These are phyloP conservation scores for Phyllopteryx taeniolatus DNA, from an alignment of 2,113 vertebrate species.

Conservation along the genomic window DNA sequence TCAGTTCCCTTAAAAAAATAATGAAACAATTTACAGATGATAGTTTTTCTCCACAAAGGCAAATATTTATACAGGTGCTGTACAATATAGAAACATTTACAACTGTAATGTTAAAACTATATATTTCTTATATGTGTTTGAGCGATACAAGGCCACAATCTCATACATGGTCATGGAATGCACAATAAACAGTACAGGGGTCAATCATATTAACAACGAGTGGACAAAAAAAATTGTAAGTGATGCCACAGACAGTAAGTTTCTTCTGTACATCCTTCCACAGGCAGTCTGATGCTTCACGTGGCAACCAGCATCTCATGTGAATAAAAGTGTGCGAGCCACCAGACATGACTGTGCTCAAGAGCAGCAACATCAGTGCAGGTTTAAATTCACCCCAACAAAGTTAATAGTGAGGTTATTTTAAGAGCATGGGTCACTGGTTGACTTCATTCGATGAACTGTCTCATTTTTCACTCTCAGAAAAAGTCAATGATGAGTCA, in stretches of 20 bases:
- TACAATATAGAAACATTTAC: conserved; percentile 99
- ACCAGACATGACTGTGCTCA: conserved; percentile 53
- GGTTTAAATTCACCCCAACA: conserved; percentile 22
- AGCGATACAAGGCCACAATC: conserved; percentile 89
- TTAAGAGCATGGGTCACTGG: neutral
- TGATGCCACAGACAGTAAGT: conserved; percentile 11
- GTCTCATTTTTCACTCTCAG: neutral
- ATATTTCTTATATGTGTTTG: conserved; percentile 62
- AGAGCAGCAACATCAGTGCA: conserved; percentile 34
- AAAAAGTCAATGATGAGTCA: neutral
- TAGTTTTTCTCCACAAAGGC: conserved; percentile 78
- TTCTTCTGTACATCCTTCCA: conserved; percentile 27
- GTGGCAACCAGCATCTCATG: neutral
- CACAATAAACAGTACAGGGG: conserved; percentile 50
- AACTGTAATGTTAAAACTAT: conserved; percentile 79
- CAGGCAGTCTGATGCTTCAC: conserved; percentile 21
- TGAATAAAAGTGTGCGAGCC: neutral
- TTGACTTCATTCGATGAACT: neutral
- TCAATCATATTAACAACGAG: conserved; percentile 35
- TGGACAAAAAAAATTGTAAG: conserved; percentile 41
- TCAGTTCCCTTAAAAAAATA: conserved; percentile 98
- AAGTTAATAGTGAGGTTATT: neutral
- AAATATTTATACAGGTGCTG: conserved; percentile 96
- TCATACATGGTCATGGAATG: conserved; percentile 55
- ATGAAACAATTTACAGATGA: conserved; percentile 95